Evolutionary conservation across 2,797 vertebrate genomes (phyloP).

Genomic region (Poeciliopsis turneri): DNA sequence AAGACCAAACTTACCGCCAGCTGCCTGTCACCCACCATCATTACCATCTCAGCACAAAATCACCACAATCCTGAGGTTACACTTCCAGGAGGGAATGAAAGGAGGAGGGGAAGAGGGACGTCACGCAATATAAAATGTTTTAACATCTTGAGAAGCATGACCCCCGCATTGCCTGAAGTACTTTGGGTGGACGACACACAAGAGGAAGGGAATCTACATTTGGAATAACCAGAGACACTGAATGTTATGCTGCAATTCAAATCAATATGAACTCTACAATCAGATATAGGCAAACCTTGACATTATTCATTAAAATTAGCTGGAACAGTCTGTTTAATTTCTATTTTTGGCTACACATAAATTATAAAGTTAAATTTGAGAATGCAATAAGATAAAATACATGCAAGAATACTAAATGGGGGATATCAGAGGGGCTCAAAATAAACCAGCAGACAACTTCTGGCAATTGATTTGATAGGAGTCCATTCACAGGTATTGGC

Average conservation of each 20-base stretch:
- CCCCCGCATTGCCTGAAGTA: conserved; percentile 55
- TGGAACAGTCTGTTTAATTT: not conserved
- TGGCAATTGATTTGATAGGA: conserved; percentile 65
- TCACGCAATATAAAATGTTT: conserved; percentile 53
- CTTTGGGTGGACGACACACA: conserved; percentile 54
- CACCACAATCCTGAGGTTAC: conserved; percentile 78
- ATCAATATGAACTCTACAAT: conserved; percentile 12
- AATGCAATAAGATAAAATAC: conserved; percentile 2
- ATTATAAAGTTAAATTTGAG: conserved; percentile 4
- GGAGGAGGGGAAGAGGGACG: conserved; percentile 51
- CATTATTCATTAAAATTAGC: conserved; percentile 11
- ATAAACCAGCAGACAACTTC: conserved; percentile 54
- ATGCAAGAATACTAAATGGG: conserved; percentile 19
- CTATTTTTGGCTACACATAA: conserved; percentile 7
- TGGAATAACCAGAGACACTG: conserved; percentile 44
- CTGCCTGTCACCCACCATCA: conserved; percentile 82
- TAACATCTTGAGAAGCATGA: conserved; percentile 63
- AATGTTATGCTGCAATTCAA: conserved; percentile 12
- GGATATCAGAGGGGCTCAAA: conserved; percentile 30
- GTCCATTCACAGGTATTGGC: conserved; percentile 73
- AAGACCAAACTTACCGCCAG: conserved; percentile 80
- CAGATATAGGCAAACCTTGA: not conserved
- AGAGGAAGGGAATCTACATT: conserved; percentile 54
- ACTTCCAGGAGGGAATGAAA: conserved; percentile 64
- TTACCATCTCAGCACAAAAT: conserved; percentile 81